These are phyloP conservation scores for Hymenochirus boettgeri DNA, from an alignment of 2,113 vertebrate genomes.

Conservation along the genomic window DNA sequence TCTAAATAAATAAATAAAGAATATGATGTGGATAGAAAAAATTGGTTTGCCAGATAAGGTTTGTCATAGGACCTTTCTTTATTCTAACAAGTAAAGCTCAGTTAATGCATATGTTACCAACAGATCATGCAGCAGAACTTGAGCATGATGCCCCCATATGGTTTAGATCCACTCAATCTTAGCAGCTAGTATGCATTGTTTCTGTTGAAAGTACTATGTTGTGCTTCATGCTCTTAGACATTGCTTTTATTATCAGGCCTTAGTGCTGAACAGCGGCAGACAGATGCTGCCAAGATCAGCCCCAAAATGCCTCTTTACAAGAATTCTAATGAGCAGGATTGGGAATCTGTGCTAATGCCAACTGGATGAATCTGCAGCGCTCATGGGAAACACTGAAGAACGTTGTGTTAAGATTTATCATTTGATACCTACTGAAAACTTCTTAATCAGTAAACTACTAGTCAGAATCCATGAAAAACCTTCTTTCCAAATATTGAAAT, in stretches of 20 bases:
- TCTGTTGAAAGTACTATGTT: conserved; percentile 44
- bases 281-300: conserved; percentile 66
- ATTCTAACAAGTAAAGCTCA: no score
- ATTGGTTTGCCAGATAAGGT: no score
- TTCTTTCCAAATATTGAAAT: no score
- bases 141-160: no score
- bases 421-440: background rate
- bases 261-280: conserved; percentile 62
- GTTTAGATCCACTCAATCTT: no score
- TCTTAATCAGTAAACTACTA: no score
- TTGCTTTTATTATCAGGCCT: conserved; percentile 70
- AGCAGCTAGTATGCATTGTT: conserved; percentile 26
- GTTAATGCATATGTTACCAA: no score
- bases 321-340: conserved; percentile 76
- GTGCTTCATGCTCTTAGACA: conserved; percentile 62
- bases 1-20: no score
- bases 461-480: no score
- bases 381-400: conserved; percentile 98
- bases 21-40: no score
- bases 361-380: conserved; percentile 86
- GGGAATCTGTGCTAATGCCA: conserved; percentile 72
- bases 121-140: no score
- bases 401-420: conserved; percentile 89
- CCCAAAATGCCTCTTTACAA: conserved; percentile 64
- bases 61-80: no score